Evolutionary conservation across 2,888 invertebrate genomes (phyloP).

Genomic region (Synanthedon formicaeformis): DNA sequence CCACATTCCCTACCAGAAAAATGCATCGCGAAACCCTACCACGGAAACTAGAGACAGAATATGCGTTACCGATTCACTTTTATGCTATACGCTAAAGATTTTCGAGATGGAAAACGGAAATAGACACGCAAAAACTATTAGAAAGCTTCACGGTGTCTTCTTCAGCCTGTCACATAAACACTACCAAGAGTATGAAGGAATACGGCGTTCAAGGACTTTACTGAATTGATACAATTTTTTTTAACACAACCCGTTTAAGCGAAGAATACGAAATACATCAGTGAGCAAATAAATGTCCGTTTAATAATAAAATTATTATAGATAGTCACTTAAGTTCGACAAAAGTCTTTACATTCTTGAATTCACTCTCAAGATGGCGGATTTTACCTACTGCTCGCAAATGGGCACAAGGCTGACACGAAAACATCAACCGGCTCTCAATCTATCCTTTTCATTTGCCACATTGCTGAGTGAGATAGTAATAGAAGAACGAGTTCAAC

Average conservation of each 20-base stretch:
- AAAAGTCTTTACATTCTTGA: constrained; percentile 72
- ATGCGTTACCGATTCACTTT: constrained; percentile 56
- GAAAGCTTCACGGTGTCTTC: constrained; percentile 69
- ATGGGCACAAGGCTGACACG: constrained; percentile 72
- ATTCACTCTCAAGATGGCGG: constrained; percentile 76
- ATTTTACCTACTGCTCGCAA: constrained; percentile 70
- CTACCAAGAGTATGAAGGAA: constrained; percentile 61
- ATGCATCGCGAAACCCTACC: constrained; percentile 45
- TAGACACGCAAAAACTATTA: constrained; percentile 70
- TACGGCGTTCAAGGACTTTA: constrained; percentile 49
- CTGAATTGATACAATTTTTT: constrained; percentile 35
- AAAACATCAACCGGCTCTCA: constrained; percentile 69
- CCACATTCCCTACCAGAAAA: constrained; percentile 61
- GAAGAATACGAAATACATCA: constrained; percentile 30
- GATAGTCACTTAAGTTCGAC: constrained; percentile 57
- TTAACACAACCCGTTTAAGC: constrained; percentile 32
- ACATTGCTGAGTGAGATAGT: constrained; percentile 48
- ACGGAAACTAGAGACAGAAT: constrained; percentile 28
- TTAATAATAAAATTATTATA: constrained; percentile 62
- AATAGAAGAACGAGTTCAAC: constrained; percentile 50
- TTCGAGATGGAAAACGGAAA: constrained; percentile 67
- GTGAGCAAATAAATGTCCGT: constrained; percentile 43
- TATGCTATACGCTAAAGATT: constrained; percentile 59
- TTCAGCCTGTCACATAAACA: constrained; percentile 65
- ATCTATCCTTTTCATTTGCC: constrained; percentile 55